These are phyloP conservation scores for Lithophane socia DNA, from an alignment of 2,888 invertebrate species.

Conservation along the genomic window DNA sequence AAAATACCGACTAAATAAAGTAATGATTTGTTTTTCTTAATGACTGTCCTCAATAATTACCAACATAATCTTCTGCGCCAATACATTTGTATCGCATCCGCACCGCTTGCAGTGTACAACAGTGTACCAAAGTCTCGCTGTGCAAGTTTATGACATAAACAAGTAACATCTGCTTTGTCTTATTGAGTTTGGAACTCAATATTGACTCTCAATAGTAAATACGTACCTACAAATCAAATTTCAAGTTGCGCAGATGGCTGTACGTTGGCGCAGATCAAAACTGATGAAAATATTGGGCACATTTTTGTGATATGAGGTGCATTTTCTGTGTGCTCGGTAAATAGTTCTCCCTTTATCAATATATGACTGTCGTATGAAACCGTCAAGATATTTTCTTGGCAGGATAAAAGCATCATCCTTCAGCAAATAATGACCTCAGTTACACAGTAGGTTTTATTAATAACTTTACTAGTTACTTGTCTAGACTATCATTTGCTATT, in stretches of 20 bases:
- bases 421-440: neutral
- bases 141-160: conserved; percentile 82
- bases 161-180: conserved; percentile 86
- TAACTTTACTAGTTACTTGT: no score
- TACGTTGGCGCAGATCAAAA: conserved; percentile 17
- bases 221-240: conserved; percentile 74
- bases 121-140: conserved; percentile 56
- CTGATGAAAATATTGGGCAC: conserved; percentile 30
- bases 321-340: conserved; percentile 12
- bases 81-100: neutral
- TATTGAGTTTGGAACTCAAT: conserved; percentile 86
- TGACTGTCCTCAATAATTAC: neutral
- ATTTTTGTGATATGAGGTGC: conserved; percentile 24
- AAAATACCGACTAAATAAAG: no score
- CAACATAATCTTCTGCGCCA: neutral
- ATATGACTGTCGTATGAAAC: neutral
- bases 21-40: no score
- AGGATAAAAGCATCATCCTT: neutral
- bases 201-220: conserved; percentile 80
- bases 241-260: conserved; percentile 57
- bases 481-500: neutral
- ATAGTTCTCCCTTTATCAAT: conserved; percentile 3
- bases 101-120: conserved; percentile 54
- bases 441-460: neutral
- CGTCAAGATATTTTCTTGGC: neutral